Conservation (phyloP, 1,140 invertebrate genomes). For the Drosophila azteca region DNA sequence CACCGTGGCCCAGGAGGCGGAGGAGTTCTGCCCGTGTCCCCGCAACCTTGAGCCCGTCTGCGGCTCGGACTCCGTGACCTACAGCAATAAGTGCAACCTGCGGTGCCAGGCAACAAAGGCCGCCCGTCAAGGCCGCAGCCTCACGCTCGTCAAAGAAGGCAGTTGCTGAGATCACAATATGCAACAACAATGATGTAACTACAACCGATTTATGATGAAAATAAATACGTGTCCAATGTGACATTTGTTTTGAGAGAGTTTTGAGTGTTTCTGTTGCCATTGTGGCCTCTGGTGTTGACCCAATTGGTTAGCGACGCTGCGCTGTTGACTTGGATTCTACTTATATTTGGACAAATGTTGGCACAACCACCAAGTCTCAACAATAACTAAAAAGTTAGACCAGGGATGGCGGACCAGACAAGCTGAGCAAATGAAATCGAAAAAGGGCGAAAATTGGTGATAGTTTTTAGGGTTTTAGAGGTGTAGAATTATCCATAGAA, state of each 20-base stretch:
- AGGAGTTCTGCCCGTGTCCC: constrained; percentile 49
- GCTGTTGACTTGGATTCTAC: constrained; percentile 12
- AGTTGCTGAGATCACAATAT: constrained; percentile 33
- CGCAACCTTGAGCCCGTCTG: constrained; percentile 59
- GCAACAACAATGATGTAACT: background rate
- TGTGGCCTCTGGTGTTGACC: constrained; percentile 39
- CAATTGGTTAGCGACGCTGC: constrained; percentile 27
- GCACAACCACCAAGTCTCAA: constrained; percentile 11
- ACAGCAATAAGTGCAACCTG: constrained; percentile 65
- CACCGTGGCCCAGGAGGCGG: background rate
- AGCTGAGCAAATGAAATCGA: background rate
- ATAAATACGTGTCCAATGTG: constrained; percentile 21
- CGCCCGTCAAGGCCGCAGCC: constrained; percentile 27
- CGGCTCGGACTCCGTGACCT: constrained; percentile 57
- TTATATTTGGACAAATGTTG: constrained; percentile 38
- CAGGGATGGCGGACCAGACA: background rate
- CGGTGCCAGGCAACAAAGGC: constrained; percentile 36
- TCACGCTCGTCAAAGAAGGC: constrained; percentile 41
- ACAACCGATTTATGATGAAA: background rate
- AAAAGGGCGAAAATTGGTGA: background rate
- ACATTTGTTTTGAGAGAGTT: too few relatives aligned
- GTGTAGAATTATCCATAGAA: too few relatives aligned
- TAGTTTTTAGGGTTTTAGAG: too few relatives aligned
- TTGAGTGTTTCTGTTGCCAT: background rate
- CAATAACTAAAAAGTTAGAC: constrained; percentile 9